These are phyloP conservation scores for Polypterus bichir DNA, from an alignment of 2,113 vertebrate genomes.

Conservation along the genomic window DNA sequence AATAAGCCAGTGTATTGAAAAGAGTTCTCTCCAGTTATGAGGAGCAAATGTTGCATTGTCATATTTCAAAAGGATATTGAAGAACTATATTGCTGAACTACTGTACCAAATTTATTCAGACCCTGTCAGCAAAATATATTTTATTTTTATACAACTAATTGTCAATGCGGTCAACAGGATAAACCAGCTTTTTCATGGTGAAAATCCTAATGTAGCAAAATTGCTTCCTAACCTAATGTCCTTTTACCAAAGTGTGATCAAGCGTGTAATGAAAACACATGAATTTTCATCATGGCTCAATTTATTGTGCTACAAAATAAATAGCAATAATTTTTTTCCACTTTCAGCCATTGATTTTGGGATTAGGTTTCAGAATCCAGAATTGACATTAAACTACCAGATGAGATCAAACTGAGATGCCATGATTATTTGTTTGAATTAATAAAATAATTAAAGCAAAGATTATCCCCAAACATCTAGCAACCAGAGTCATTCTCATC, in stretches of 20 bases:
- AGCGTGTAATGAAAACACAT: too few relatives aligned
- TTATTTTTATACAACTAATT: conserved; percentile 6
- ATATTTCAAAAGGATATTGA: conserved; percentile 3
- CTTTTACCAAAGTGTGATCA: too few relatives aligned
- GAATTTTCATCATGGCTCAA: too few relatives aligned
- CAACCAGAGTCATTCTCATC: not conserved
- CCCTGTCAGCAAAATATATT: conserved; percentile 5
- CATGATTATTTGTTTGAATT: too few relatives aligned
- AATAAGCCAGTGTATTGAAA: not conserved
- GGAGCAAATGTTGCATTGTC: conserved; percentile 1
- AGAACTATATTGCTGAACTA: conserved; percentile 3
- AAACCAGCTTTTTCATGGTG: conserved; percentile 7
- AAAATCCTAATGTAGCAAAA: conserved; percentile 8
- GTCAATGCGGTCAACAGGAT: not conserved
- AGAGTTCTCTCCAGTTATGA: conserved; percentile 5
- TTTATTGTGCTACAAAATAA: too few relatives aligned
- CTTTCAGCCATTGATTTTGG: too few relatives aligned
- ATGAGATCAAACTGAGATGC: too few relatives aligned
- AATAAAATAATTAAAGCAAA: not conserved
- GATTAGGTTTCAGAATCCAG: too few relatives aligned
- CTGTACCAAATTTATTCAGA: conserved; percentile 9
- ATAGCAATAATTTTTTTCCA: too few relatives aligned
- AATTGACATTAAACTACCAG: too few relatives aligned
- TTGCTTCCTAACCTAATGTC: conserved; percentile 4
- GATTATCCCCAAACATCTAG: not conserved